A percentile compares a stretch with the other conserved stretches of the same genome.
Conservation (phyloP, 2,888 invertebrate genomes). For the Parascotia fuliginaria region DNA sequence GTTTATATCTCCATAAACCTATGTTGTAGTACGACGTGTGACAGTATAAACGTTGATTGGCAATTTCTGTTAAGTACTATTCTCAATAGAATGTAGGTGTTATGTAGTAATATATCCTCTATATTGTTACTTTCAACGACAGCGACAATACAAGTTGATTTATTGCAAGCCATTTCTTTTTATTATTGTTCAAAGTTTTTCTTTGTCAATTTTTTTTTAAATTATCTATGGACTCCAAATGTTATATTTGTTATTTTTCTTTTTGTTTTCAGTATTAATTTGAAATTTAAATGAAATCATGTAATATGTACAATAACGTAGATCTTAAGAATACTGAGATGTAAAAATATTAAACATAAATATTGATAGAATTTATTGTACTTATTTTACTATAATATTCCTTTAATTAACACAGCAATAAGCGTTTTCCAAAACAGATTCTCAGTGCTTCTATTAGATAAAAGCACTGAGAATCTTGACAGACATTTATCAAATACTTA, state of each 20-base stretch:
- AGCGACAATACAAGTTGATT: background rate
- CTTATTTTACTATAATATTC: background rate
- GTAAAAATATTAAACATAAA: slow-evolving; percentile 49
- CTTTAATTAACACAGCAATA: no score
- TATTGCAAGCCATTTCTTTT: background rate
- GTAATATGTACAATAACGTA: slow-evolving; percentile 64
- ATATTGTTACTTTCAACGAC: background rate
- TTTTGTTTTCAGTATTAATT: slow-evolving; percentile 59
- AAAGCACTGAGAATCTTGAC: no score
- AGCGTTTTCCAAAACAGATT: no score
- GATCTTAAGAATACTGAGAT: slow-evolving; percentile 62
- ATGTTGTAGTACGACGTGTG: background rate
- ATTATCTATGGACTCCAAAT: slow-evolving; percentile 14
- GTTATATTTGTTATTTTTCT: slow-evolving; percentile 20
- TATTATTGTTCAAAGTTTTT: background rate
- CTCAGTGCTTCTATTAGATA: no score
- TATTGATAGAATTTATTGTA: slow-evolving; percentile 42
- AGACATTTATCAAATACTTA: no score
- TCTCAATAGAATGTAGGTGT: slow-evolving; percentile 12
- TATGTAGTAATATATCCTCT: slow-evolving; percentile 12
- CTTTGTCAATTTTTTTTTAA: slow-evolving; percentile 3
- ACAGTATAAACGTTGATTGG: slow-evolving; percentile 10
- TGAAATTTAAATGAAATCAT: slow-evolving; percentile 52
- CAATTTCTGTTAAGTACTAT: slow-evolving; percentile 3
- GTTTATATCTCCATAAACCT: background rate